Evolutionary conservation across 1,140 invertebrate genomes (phyloP), one percentile per base, ranked within the genome.

Genomic region (Aporrectodea caliginosa): DNA sequence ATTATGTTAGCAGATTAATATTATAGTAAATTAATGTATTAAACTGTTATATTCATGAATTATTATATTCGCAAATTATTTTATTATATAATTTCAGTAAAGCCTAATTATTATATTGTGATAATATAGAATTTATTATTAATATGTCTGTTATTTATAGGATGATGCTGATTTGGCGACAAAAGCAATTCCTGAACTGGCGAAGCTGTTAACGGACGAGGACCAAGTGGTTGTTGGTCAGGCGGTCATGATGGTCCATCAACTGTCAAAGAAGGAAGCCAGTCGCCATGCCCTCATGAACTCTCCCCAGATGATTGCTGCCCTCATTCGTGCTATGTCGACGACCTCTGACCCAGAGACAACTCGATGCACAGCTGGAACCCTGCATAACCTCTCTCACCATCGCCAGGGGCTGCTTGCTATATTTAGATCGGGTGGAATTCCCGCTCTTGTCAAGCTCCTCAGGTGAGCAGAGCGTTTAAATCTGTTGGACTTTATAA

Each of bases 161-260:
- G 91, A 98, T 90, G 97, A 99, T 90, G 96, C 97, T 78, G 97
- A 99, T 90, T 90, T 98, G 80, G 96, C 97, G n/a, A 98, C 96
- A 33, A 91, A 95, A 79, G 97, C 97, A 77, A 97, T 99, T 87
- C 98, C 98, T 0, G 97, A 99, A 89, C 91, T 99, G 87, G 98
- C 98, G 77, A 98, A 98, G 87, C 91, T 99, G n/a, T 88, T 99
- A 78, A 98, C 98, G 87, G 96, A 99, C 89, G 97, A 99, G 90
- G 96, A 98, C 82, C 85, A 89, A 75, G 86, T 89, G n/a, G 95
- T 98, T 2, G 96, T 98, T 0, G 96, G 95, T 12, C 95, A 98
- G 86, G 97, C 97, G 69, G 96, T 96, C 73, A 98, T 98, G 95
- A 97, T 98, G 94, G 97, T 99, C 0, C 96, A 99, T 86, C 96